A percentile compares a stretch with the other conserved stretches of the same genome.
Evolutionary conservation across 1,140 invertebrate species (phyloP).

Genomic region (Drosophila serrata): DNA sequence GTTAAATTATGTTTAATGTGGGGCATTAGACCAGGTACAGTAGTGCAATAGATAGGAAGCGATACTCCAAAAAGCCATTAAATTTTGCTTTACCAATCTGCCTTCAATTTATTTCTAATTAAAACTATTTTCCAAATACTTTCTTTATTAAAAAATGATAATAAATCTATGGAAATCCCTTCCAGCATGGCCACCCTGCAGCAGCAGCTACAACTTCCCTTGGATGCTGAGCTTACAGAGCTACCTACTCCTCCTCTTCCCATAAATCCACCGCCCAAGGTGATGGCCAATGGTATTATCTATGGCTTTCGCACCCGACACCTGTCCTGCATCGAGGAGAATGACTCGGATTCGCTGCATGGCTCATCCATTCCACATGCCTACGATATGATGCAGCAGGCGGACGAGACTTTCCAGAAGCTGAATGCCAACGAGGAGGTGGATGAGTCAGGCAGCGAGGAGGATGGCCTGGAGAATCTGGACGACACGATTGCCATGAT

Average conservation of each 20-base stretch:
- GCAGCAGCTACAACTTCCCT: slow-evolving; percentile 36
- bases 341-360: slow-evolving; percentile 81
- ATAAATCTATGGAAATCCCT: not conserved
- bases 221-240: slow-evolving; percentile 35
- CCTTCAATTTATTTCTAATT: not conserved
- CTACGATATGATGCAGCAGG: slow-evolving; percentile 79
- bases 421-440: slow-evolving; percentile 54
- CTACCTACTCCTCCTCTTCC: slow-evolving; percentile 62
- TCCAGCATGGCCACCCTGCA: slow-evolving; percentile 56
- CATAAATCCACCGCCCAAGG: slow-evolving; percentile 64
- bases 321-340: slow-evolving; percentile 84
- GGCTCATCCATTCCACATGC: slow-evolving; percentile 73
- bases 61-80: not conserved
- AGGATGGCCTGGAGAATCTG: slow-evolving; percentile 31
- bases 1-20: slow-evolving; percentile 44
- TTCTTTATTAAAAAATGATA: not conserved
- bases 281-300: slow-evolving; percentile 62
- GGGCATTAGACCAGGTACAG: slow-evolving; percentile 30
- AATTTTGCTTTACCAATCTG: not conserved
- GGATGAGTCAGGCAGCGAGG: slow-evolving; percentile 47
- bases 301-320: slow-evolving; percentile 83
- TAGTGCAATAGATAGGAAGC: not conserved
- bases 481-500: slow-evolving; percentile 74
- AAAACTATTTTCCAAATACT: not conserved
- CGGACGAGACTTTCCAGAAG: slow-evolving; percentile 78